Base-by-base conservation (phyloP, 1,140 invertebrate species). In the Tenebrio molitor region DNA sequence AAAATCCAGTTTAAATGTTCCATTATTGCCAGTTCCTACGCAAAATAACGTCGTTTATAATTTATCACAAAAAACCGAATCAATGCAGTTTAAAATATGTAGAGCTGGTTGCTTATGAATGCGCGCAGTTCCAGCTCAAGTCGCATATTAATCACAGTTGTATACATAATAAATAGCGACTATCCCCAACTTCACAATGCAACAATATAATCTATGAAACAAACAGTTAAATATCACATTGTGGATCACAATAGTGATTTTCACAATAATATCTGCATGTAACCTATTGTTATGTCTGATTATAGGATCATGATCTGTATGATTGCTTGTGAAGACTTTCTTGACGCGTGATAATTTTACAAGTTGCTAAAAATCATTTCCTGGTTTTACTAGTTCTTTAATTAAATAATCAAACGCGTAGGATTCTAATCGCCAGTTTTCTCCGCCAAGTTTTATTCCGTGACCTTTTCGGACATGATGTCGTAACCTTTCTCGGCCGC, bases 161-260 rank as follows among this genome's bases (percentile, higher is more conserved):
- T 25, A 58, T 29, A 16, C 50, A 58, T 58, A 58, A 58, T 58
- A 58, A 58, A 58, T 58, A 53, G 23, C 19, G 14, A 25, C 19
- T 23, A 19, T 19, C 25, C 19, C 2, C 21, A 58, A 29, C 12
- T 7, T 39, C 36, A 39, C 50, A 58, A 33, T 58, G 23, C 19
- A 58, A 58, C 50, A 58, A 25, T 58, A 25, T 58, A 58, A 58
- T 58, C 50, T 29, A 29, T 7, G 23, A 58, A 58, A 58, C 50
- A 58, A 33, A 58, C 23, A 58, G 50, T 58, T 58, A 58, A 29
- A 58, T 58, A 23, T 53, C 17, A 10, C 23, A 29, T 58, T 58
- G 23, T 58, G 3, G 46, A 7, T 12, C 17, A 1, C 10, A 58
- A 29, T 58, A 15, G 21, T 29, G 23, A 58, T 58, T 58, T 58